Evolutionary conservation across 2,113 vertebrate species (phyloP), one percentile per base, ranked within the genome.

Genomic region (Motacilla tschutschensis): DNA sequence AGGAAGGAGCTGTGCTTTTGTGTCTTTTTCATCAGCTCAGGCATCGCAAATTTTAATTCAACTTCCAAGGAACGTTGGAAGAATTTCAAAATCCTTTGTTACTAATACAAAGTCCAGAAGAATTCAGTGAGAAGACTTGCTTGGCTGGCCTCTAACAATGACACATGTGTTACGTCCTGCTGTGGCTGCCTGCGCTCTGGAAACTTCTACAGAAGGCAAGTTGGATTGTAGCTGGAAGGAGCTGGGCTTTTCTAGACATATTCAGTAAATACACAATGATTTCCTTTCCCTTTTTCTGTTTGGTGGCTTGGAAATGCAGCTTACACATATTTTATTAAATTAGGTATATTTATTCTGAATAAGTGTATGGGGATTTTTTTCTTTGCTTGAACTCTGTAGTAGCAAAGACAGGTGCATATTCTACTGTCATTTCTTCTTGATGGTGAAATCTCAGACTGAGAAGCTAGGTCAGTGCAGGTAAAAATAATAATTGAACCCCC

Each of bases 81-180:
- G 36, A 51, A 21, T 89, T 88, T 51, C 0, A 2, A 38, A 54
- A n/a, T n/a, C 43, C 77, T 55, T 18, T 67, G 19, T 84, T 74
- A 18, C 67, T 77, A 65, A 35, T 67, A 19, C 6, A 36, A 76
- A 70, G 22, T 70, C 55, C 41, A 48, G 74, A 62, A 81, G 25
- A 54, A 21, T 22, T 73, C 7, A 8, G 69, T 64, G 38, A 72
- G 59, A 50, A 85, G 57, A 24, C 24, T 29, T 25, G 55, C 12
- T 54, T 62, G 51, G 25, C 69, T 83, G 53, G 57, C 31, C 76
- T 81, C 21, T 74, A 62, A 6, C 26, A 43, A 18, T 0, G 3
- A 25, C 46, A 33, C 1, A 0, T 12, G 31, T 14, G 1, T 47
- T 51, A 2, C 1, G 11, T 59, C 57, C 46, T 12, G 12, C 22